Base-by-base conservation (phyloP, 2,888 invertebrate genomes). In the Hartigia nigra region DNA sequence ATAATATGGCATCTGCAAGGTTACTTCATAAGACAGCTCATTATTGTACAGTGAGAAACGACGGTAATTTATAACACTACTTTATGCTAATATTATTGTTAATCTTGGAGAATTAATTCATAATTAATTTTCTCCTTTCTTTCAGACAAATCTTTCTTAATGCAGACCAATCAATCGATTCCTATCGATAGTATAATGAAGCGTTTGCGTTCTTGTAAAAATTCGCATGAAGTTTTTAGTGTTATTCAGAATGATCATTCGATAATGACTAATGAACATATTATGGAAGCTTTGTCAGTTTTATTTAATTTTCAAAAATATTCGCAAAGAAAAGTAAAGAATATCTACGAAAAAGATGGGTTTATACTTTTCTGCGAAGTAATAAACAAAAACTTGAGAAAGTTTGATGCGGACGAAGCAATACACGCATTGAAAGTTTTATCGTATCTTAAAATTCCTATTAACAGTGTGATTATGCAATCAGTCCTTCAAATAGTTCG, bases 241-340 rank as follows among this genome's bases (percentile, higher is more conserved):
- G 88, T 93, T 0, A 93, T 95, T 23, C 84, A 89, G 31, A 81
- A 86, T 11, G 91, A 92, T 86, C 85, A 91, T 77, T 86, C 91
- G 90, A 90, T 90, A 81, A 87, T 95, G 93, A 94, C 93, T 55
- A 92, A 92, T 79, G 92, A 91, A 74, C 94, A 95, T 87, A 90
- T 94, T 86, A 87, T 95, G 84, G 93, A 93, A 84, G 94, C 94
- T 0, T 87, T 95, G 39, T 90, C 93, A 31, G 90, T 92, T 23
- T 88, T 95, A 35, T 94, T 94, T 87, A 90, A 91, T 70, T 88
- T 94, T 74, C 93, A 94, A 84, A 94, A 93, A 88, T 87, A 92
- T 92, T 87, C 92, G 93, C 91, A 87, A 82, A 81, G 80, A 76
- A 79, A 74, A 75, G 55, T 76, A 0, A 1, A 32, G 4, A 11